Conservation (phyloP, 2,888 invertebrate genomes). For the Drosophila antonietae region DNA sequence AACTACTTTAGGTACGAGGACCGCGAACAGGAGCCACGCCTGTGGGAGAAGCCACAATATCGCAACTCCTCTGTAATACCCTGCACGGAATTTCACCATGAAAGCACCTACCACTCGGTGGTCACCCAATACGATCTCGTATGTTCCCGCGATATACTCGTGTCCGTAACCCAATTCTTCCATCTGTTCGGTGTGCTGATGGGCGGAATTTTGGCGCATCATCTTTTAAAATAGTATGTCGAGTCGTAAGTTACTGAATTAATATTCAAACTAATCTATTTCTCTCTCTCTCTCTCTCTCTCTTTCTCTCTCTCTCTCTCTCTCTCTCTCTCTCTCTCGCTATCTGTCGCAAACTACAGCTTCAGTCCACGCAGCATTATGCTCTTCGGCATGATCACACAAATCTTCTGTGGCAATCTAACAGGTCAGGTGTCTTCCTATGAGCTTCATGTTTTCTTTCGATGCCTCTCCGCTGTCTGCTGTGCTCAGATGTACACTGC, state of each 20-base stretch:
- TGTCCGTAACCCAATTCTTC: conserved; percentile 85
- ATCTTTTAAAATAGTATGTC: conserved; percentile 84
- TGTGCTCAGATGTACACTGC: conserved; percentile 85
- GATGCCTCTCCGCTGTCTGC: conserved; percentile 85
- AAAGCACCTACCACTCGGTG: conserved; percentile 82
- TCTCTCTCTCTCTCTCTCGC: neutral
- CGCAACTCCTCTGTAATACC: conserved; percentile 83
- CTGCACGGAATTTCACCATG: conserved; percentile 83
- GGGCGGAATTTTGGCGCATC: conserved; percentile 85
- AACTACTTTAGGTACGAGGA: conserved; percentile 82
- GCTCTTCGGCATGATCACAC: conserved; percentile 85
- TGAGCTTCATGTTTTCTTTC: conserved; percentile 85
- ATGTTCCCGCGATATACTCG: conserved; percentile 85
- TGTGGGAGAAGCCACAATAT: conserved; percentile 81
- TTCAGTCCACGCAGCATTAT: conserved; percentile 85
- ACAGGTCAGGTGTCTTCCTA: conserved; percentile 84
- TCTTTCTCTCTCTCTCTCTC: neutral
- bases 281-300: neutral
- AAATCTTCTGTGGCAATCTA: conserved; percentile 84
- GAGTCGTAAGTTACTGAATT: neutral
- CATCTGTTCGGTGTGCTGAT: conserved; percentile 85
- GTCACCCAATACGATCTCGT: conserved; percentile 85
- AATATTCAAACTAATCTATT: neutral
- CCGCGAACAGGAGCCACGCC: conserved; percentile 76
- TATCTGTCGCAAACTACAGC: conserved; percentile 57